Percentiles rank a stretch among this genome's conserved stretches.
Conservation (phyloP, 2,113 vertebrate species). For the Terrapene triunguis region DNA sequence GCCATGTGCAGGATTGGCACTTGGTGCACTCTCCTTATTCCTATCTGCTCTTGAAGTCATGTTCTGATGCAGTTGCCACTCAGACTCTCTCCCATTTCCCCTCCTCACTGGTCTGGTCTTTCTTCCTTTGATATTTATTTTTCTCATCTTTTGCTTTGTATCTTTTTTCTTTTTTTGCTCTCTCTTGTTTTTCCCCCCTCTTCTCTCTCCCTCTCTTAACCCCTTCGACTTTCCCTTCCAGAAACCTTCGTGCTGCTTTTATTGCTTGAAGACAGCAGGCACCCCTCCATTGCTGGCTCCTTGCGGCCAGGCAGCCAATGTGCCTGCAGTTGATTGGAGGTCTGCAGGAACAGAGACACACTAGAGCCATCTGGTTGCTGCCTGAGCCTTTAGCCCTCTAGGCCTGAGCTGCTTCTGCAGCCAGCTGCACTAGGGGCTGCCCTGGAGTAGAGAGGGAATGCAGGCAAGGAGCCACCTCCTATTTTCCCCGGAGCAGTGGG, state of each 20-base stretch:
- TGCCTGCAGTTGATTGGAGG: not conserved
- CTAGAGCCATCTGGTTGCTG: not conserved
- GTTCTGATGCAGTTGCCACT: too few species aligned
- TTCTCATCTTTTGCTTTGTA: too few species aligned
- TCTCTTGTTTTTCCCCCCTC: too few species aligned
- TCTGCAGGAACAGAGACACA: not conserved
- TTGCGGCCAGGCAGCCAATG: too few species aligned
- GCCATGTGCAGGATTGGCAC: too few species aligned
- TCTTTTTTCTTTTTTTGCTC: too few species aligned
- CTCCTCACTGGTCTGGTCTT: too few species aligned
- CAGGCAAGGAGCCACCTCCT: not conserved
- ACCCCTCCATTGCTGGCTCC: not conserved
- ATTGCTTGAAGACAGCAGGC: not conserved
- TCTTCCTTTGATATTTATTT: too few species aligned
- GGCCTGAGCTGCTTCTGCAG: not conserved
- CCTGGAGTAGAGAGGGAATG: not conserved
- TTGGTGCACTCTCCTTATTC: too few species aligned
- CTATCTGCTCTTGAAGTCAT: too few species aligned
- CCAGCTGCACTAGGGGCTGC: not conserved
- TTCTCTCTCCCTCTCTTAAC: not conserved
- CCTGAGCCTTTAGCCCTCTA: not conserved
- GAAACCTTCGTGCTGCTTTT: not conserved
- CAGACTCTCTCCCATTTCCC: not conserved
- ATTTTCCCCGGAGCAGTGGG: not conserved
- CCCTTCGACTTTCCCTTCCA: not conserved